phyloP scores from a whole-genome alignment of 2,113 vertebrate species.

The Grammomys surdaster region DNA sequence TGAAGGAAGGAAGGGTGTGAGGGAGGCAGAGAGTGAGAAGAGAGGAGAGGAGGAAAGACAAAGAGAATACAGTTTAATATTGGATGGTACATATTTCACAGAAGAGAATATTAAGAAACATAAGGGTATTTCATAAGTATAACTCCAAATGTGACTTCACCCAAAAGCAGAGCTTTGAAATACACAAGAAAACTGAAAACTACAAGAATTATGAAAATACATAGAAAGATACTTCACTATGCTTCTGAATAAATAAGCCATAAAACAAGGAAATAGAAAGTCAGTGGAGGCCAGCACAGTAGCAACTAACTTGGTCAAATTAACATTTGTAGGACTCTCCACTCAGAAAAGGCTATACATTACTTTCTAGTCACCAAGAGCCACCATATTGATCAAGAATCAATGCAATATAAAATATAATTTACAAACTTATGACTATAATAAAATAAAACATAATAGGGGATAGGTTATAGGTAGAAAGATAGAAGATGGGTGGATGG shows the following conservation, averaged over 20 bases:
- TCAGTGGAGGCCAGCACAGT: background rate
- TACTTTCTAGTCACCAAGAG: slow-evolving; percentile 14
- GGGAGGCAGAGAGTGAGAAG: background rate
- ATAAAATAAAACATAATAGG: background rate
- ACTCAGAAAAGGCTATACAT: background rate
- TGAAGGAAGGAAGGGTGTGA: background rate
- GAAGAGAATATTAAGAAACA: background rate
- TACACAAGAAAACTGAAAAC: background rate
- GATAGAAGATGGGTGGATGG: background rate
- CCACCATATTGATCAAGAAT: background rate
- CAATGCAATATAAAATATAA: background rate
- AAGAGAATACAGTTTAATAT: background rate
- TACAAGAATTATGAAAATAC: background rate
- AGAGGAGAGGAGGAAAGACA: background rate
- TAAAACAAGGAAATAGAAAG: background rate
- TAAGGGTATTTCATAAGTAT: background rate
- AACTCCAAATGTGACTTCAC: background rate
- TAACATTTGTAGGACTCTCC: background rate
- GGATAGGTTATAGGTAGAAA: background rate
- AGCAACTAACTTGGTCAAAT: background rate
- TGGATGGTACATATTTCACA: background rate
- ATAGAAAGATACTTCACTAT: background rate
- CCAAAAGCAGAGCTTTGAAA: slow-evolving; percentile 1
- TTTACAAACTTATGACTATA: background rate
- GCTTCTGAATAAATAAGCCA: background rate